Base-by-base conservation (phyloP, 1,140 invertebrate genomes). In the Glossosoma conforme region DNA sequence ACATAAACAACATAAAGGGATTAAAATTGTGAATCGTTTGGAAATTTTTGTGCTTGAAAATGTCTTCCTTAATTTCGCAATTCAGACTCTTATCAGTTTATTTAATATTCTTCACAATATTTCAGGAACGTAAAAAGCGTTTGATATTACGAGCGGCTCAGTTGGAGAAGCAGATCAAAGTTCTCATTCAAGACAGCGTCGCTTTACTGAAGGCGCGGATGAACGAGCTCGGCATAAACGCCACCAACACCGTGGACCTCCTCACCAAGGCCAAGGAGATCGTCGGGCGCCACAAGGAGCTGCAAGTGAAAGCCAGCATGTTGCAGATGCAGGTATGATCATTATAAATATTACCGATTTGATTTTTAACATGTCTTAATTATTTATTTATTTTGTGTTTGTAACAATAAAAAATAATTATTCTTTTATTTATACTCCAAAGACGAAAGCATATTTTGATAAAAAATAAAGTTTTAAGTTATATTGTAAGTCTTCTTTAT, bases 181-280 rank as follows among this genome's bases (percentile, higher is more conserved):
- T 87, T 33, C 72, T 97, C 21, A 93, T 93, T 51, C 87, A 91
- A 60, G 91, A 96, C 64, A 93, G 92, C 62, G 89, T 95, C n/a
- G 83, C 83, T 15, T 70, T 95, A 30, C 70, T 97, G 6, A 91
- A 93, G 65, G 83, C 85, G n/a, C 77, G 92, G 43, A 90, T 97
- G 83, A 86, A 82, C 51, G 92, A 96, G 66, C 74, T 97, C 52
- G 91, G 88, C 45, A 93, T 95, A 56, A 84, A 89, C 64, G 84
- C 83, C 2, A 86, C 83, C 22, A 86, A 82, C 46, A 88, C 89
- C 0, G 84, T 87, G 22, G 91, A 95, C 69, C 74, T 96, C 40
- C 74, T 95, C 9, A 82, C 84, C 1, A 91, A 93, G 69, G 90
- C 91, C 19, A 94, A 95, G 68, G 89, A 93, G 69, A 96, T 97